Base-by-base conservation (phyloP, 1,140 invertebrate species). In the Hirudo medicinalis region DNA sequence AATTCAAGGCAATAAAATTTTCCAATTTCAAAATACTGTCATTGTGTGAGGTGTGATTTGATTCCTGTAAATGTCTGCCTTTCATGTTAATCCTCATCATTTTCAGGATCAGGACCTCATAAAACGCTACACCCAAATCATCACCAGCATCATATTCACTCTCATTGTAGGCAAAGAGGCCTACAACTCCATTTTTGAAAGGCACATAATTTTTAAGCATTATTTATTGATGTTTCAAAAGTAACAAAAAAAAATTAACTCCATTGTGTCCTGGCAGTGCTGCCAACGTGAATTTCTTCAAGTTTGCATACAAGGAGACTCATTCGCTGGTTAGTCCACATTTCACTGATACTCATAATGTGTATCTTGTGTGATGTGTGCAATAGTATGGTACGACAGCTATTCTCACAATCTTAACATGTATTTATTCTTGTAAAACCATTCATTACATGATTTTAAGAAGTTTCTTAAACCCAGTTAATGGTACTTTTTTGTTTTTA, bases 271-370 rank as follows among this genome's bases (percentile, higher is more conserved):
- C 1, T 54, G 13, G 22, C 53, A 70, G 69, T 54, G n/a, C 43
- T 13, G 49, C 25, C n/a, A 53, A 70, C 11, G 29, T 70, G 11
- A 49, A 70, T 49, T 70, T 49, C 53, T 70, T 70, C 69, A 70
- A 32, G 20, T 25, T 54, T 49, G 32, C 32, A 9, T 70, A 70
- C 53, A 70, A 70, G 25, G n/a, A 70, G 29, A 54, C 69, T 22
- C 53, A 70, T 54, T 27, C 20, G 8, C 22, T 70, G 69, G 69
- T 70, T 53, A 15, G 69, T 63, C 15, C 8, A 15, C 57, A 32
- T 19, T 63, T 49, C 43, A 32, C 1, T 63, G 57, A 63, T 2
- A 32, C 17, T 63, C 29, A 11, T 63, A 15, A 1, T 63, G 6
- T 25, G 15, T 13, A 6, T 36, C 32, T 36, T 36, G 32, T 36